Evolutionary conservation across 2,113 vertebrate species (phyloP).

Genomic region (Gymnorhina tibicen): DNA sequence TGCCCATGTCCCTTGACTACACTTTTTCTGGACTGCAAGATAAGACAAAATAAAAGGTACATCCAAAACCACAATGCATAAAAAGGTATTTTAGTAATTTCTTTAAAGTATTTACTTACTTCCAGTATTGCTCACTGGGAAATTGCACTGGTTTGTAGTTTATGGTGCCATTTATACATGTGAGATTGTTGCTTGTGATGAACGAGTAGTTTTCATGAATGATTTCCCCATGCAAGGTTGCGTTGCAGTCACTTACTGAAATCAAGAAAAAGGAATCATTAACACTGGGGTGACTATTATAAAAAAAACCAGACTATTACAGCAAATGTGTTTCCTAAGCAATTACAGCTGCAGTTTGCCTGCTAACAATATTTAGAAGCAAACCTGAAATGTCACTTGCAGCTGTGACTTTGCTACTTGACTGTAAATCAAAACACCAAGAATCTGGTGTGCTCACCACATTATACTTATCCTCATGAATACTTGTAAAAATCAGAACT

Average conservation of each 20-base stretch:
- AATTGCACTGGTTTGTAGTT: constrained; percentile 69
- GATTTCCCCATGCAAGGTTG: not conserved
- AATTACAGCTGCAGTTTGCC: not conserved
- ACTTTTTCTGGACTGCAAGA: not conserved
- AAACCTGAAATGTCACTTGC: not conserved
- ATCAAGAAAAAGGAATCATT: not conserved
- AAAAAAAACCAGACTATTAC: not conserved
- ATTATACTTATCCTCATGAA: not conserved
- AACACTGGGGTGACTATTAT: not conserved
- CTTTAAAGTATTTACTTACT: constrained; percentile 77
- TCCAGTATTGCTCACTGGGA: constrained; percentile 91
- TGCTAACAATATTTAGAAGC: not conserved
- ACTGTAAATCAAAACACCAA: not conserved
- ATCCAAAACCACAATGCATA: not conserved
- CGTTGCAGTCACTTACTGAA: constrained; percentile 73
- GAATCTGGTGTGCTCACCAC: not conserved
- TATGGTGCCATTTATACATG: constrained; percentile 66
- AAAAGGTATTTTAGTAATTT: not conserved
- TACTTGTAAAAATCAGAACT: not conserved
- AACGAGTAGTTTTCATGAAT: constrained; percentile 61
- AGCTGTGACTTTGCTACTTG: not conserved
- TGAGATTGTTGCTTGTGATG: constrained; percentile 64
- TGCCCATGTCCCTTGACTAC: not conserved
- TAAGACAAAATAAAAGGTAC: not conserved
- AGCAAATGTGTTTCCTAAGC: not conserved